Percentiles rank a stretch among this genome's conserved stretches.
Conservation (phyloP, 2,113 vertebrate genomes). For the Rattus rattus region DNA sequence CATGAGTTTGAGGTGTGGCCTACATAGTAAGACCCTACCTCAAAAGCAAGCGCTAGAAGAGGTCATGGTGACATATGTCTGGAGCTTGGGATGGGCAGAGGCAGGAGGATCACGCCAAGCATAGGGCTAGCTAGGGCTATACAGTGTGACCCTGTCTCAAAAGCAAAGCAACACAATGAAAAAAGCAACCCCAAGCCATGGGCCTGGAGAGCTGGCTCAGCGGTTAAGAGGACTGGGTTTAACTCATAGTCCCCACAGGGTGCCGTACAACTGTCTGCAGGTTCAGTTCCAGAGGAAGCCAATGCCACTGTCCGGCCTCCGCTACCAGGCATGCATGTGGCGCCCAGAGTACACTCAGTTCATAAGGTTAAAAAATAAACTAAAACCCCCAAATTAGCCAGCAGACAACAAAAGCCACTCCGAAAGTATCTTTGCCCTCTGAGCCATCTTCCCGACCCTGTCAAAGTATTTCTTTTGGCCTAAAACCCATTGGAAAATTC, state of each 20-base stretch:
- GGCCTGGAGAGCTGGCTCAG: neutral
- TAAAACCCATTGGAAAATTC: neutral
- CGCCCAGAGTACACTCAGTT: neutral
- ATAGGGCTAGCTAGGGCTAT: neutral
- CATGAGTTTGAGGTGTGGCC: neutral
- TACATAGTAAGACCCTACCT: neutral
- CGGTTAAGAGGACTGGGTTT: neutral
- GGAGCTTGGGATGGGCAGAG: neutral
- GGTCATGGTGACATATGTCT: neutral
- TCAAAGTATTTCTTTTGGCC: slow-evolving; percentile 23
- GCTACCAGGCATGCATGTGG: neutral
- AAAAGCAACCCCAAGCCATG: neutral
- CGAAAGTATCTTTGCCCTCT: neutral
- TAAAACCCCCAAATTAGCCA: neutral
- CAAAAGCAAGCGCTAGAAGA: neutral
- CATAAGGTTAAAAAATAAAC: too few species aligned
- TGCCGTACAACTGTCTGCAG: neutral
- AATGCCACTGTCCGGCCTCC: neutral
- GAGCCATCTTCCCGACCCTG: neutral
- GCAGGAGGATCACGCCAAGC: neutral
- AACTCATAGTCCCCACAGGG: neutral
- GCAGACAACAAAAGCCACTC: neutral
- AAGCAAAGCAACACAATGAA: neutral
- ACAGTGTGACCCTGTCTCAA: neutral
- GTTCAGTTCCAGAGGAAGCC: neutral